A percentile compares a stretch with the other conserved stretches of the same genome.
phyloP scores from a whole-genome alignment of 2,888 invertebrate genomes.

The Drosophila emarginata region DNA sequence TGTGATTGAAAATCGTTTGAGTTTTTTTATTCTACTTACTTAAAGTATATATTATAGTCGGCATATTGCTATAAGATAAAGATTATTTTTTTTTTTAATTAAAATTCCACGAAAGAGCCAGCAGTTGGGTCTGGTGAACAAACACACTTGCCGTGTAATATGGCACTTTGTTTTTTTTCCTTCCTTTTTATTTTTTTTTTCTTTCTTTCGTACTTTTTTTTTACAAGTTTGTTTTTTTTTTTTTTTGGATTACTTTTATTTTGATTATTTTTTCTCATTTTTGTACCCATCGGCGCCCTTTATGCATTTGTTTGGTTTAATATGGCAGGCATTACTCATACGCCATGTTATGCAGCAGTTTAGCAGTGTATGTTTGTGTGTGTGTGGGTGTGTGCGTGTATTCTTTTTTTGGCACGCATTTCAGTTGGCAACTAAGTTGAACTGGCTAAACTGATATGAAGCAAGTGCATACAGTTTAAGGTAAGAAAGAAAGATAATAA shows the following conservation, averaged over 20 bases:
- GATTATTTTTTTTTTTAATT: conserved; percentile 44
- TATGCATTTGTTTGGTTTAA: conserved; percentile 57
- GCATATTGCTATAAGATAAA: neutral
- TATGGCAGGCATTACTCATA: conserved; percentile 54
- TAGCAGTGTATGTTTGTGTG: too few relatives aligned
- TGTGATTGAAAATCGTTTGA: too few relatives aligned
- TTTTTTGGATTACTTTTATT: neutral
- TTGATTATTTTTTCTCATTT: conserved; percentile 1
- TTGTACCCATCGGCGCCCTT: conserved; percentile 23
- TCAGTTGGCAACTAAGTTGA: conserved; percentile 27
- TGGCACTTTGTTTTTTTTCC: conserved; percentile 38
- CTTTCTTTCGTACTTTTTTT: neutral
- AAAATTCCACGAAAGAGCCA: conserved; percentile 54
- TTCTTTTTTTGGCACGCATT: conserved; percentile 31
- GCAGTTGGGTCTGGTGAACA: conserved; percentile 19
- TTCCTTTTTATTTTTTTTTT: conserved; percentile 17
- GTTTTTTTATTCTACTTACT: too few relatives aligned
- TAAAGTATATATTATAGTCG: neutral
- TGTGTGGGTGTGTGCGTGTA: conserved; percentile 2
- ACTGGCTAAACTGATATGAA: neutral
- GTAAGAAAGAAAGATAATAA: neutral
- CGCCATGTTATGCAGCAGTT: conserved; percentile 48
- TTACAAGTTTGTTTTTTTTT: neutral
- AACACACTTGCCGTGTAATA: conserved; percentile 51
- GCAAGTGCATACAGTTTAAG: neutral